Percentiles rank a stretch among this genome's conserved stretches.
Evolutionary conservation across 2,797 vertebrate species (phyloP).

Genomic region (Melanotaenia boesemani): DNA sequence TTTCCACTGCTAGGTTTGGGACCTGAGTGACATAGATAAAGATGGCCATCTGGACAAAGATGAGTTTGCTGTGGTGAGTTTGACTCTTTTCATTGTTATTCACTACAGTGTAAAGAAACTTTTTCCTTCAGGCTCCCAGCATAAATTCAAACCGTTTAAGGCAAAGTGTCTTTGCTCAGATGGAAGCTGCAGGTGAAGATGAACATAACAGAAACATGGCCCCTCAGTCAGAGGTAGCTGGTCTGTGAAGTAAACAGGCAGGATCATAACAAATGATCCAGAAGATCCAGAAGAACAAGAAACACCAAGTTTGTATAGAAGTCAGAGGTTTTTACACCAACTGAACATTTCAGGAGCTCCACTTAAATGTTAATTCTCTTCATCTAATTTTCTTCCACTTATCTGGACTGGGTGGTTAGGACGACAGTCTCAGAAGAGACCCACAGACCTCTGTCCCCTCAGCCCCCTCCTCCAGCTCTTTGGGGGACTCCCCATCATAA

Average conservation of each 20-base stretch:
- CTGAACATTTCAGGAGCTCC: too few species aligned
- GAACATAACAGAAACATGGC: background rate
- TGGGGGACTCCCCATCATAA: too few species aligned
- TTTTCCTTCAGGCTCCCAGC: too few species aligned
- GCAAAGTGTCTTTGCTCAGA: background rate
- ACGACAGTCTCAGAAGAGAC: too few species aligned
- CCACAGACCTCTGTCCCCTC: background rate
- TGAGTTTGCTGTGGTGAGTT: conserved; percentile 95
- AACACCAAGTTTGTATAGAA: too few species aligned
- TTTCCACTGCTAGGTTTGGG: conserved; percentile 89
- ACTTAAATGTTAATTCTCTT: too few species aligned
- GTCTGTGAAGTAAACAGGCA: too few species aligned
- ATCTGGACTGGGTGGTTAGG: background rate
- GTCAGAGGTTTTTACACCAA: too few species aligned
- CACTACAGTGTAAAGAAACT: too few species aligned
- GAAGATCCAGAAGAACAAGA: background rate
- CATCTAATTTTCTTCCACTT: background rate
- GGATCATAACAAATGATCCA: background rate
- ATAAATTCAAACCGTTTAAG: background rate
- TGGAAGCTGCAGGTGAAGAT: background rate
- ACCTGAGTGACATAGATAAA: conserved; percentile 98
- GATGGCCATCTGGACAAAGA: conserved; percentile 97
- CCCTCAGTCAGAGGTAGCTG: background rate
- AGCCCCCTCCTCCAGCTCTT: background rate
- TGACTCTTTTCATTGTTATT: background rate